Conservation (phyloP, 2,888 invertebrate species). For the Xestia xanthographa region DNA sequence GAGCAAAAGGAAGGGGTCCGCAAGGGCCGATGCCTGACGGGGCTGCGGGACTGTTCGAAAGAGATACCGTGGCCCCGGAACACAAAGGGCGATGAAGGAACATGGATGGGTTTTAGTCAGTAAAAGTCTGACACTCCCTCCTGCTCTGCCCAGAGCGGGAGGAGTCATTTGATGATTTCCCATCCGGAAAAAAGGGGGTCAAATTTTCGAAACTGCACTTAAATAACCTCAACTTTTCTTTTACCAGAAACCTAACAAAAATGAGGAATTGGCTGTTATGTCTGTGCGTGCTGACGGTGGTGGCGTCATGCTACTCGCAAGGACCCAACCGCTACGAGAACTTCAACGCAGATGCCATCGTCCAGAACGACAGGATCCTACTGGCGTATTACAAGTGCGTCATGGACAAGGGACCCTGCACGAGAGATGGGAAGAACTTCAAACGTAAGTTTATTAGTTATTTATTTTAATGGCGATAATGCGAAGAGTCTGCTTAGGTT, state of each 20-base stretch:
- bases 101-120: too few species aligned
- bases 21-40: too few species aligned
- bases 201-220: neutral
- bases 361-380: slow-evolving; percentile 86
- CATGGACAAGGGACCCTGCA: slow-evolving; percentile 88
- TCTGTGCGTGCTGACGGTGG: slow-evolving; percentile 81
- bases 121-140: too few species aligned
- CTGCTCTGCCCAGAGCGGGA: too few species aligned
- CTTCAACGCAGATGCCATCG: slow-evolving; percentile 86
- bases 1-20: too few species aligned
- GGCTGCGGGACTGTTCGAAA: too few species aligned
- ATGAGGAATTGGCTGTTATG: slow-evolving; percentile 80
- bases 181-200: too few species aligned
- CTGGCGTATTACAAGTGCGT: slow-evolving; percentile 88
- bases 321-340: slow-evolving; percentile 84
- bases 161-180: too few species aligned
- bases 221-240: neutral
- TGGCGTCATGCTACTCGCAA: slow-evolving; percentile 79
- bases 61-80: too few species aligned
- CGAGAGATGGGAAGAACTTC: slow-evolving; percentile 87
- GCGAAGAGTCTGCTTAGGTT: too few species aligned
- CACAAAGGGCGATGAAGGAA: too few species aligned
- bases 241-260: slow-evolving; percentile 53
- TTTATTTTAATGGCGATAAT: too few species aligned
- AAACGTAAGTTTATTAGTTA: slow-evolving; percentile 80